Percentiles rank a stretch among this genome's conserved stretches.
Evolutionary conservation across 2,113 vertebrate species (phyloP).

Genomic region (Hippolais icterina): DNA sequence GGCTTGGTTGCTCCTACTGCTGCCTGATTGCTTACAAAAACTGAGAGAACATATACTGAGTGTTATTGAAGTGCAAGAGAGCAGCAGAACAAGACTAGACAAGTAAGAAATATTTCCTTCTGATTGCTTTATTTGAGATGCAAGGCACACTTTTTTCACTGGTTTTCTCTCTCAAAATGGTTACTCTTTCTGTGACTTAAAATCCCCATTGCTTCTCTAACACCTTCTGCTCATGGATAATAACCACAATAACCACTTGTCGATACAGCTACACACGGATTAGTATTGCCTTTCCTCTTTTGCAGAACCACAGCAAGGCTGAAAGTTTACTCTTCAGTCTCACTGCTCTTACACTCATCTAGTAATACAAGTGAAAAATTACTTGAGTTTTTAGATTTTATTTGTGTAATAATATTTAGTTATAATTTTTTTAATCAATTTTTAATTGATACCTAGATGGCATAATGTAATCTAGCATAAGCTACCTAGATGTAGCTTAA

Average conservation of each 20-base stretch:
- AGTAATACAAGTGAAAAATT: not conserved
- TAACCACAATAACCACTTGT: not conserved
- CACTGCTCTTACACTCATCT: not conserved
- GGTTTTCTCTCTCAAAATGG: not conserved
- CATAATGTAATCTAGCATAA: too few relatives aligned
- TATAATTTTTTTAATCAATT: not conserved
- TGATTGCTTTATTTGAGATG: not conserved
- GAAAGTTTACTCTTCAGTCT: not conserved
- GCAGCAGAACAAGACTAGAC: not conserved
- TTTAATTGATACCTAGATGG: not conserved
- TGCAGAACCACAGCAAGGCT: not conserved
- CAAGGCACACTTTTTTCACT: not conserved
- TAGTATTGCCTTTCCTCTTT: not conserved
- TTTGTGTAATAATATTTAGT: not conserved
- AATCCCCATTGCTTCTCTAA: not conserved
- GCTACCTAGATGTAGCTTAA: not conserved
- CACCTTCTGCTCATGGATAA: not conserved
- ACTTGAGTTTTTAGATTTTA: not conserved
- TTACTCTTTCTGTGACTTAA: not conserved
- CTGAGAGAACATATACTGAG: not conserved
- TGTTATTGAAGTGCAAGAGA: not conserved
- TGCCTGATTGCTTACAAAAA: not conserved
- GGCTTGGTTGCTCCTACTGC: not conserved
- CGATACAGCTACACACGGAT: not conserved
- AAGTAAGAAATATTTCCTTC: not conserved